Conservation (phyloP, 2,113 vertebrate genomes). For the Microtus montanus region DNA sequence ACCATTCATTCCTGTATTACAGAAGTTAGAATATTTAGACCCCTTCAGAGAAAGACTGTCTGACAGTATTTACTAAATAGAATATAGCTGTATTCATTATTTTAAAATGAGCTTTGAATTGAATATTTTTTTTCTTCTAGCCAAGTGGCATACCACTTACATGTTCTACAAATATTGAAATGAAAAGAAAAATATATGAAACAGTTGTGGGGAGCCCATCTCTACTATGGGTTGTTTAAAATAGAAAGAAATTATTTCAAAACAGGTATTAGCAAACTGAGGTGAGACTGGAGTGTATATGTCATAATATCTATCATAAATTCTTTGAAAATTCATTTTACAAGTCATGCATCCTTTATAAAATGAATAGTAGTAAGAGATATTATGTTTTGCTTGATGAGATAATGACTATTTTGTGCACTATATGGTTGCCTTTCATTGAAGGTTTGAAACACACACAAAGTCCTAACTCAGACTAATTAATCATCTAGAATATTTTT, state of each 20-base stretch:
- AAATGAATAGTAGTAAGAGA: not conserved
- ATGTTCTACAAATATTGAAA: not conserved
- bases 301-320: not conserved
- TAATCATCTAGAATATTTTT: not conserved
- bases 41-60: too few relatives aligned
- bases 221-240: not conserved
- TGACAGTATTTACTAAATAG: not conserved
- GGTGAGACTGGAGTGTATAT: not conserved
- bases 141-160: not conserved
- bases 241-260: not conserved
- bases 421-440: not conserved
- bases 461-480: not conserved
- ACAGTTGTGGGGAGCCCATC: fast-evolving
- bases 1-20: not conserved
- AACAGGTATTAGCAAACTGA: not conserved
- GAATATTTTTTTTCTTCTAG: not conserved
- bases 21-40: not conserved
- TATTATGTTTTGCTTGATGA: not conserved
- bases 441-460: not conserved
- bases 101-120: not conserved
- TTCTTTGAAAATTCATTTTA: not conserved
- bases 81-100: not conserved
- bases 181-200: not conserved
- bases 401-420: not conserved
- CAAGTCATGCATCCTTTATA: not conserved